Evolutionary conservation across 1,140 invertebrate genomes (phyloP).

Genomic region (Drosophila persimilis): DNA sequence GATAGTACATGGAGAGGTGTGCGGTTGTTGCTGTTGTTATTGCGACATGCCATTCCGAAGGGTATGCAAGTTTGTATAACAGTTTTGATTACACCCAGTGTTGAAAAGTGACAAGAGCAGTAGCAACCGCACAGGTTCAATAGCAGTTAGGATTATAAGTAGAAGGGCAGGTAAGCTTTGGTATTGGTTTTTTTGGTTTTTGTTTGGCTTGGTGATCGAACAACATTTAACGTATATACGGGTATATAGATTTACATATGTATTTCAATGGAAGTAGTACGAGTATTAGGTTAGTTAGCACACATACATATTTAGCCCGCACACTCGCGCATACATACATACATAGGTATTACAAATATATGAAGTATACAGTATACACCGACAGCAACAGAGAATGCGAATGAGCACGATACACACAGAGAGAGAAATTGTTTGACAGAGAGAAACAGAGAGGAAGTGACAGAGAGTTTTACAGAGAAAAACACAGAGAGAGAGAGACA

Average conservation of each 20-base stretch:
- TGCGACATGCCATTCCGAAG: too few relatives aligned
- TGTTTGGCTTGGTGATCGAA: constrained; percentile 16
- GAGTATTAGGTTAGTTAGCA: constrained; percentile 7
- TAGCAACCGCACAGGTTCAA: background rate
- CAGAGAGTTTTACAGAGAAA: constrained; percentile 26
- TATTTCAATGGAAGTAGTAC: constrained; percentile 3
- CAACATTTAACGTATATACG: constrained; percentile 47
- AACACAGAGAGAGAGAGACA: constrained; percentile 24
- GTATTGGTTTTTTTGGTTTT: constrained; percentile 12
- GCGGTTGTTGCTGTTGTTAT: too few relatives aligned
- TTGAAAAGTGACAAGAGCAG: too few relatives aligned
- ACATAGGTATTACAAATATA: constrained; percentile 19
- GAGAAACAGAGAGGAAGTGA: constrained; percentile 11
- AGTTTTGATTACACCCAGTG: constrained; percentile 6
- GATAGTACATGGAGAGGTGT: too few relatives aligned
- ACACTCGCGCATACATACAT: constrained; percentile 22
- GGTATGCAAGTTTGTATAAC: constrained; percentile 16
- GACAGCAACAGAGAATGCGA: constrained; percentile 44
- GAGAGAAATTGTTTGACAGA: constrained; percentile 6
- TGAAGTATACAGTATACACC: constrained; percentile 21
- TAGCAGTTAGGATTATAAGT: background rate
- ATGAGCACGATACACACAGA: constrained; percentile 22
- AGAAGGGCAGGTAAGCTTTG: background rate
- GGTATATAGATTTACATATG: background rate
- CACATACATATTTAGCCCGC: constrained; percentile 3